Evolutionary conservation across 1,140 invertebrate species (phyloP), one percentile per base, ranked within the genome.

Genomic region (Drosophila nigromelanica): DNA sequence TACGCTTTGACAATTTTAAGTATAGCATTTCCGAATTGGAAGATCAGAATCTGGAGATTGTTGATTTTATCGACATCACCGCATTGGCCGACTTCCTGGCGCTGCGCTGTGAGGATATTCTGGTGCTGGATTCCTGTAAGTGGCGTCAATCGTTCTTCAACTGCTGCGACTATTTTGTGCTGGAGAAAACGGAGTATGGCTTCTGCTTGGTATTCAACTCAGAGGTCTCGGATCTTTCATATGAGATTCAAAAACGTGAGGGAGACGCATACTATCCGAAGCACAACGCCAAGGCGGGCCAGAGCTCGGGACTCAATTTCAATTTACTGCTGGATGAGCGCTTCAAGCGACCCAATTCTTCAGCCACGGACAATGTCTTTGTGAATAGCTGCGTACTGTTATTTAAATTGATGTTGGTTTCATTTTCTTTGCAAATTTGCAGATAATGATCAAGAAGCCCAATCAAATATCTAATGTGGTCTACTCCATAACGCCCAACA

Each of bases 401-500:
- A 21, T 14, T 10, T 14, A 4, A 37, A 51, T 12, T 43, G 18
- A 18, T 18, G 18, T 18, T 18, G 1, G 18, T 18, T 1, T 18
- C 18, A 18, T 18, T 18, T 18, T 18, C 18, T 18, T 14, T 0
- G 0, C 37, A n/a, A 18, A 35, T 11, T 48, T 51, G 2, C 12
- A 90, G 89, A 67, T 90, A 24, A 90, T 90, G 78, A 79, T 90
- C 6, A 90, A 90, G 43, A 85, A 79, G 15, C 55, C 89, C 0
- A 55, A 79, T 21, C 89, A 90, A 47, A 33, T 87, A n/a, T 50
- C 30, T 2, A 85, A 82, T 64, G 72, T 61, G 0, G 75, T 76
- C 7, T 79, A 89, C 15, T 85, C 89, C 0, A 89, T 90, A 42
- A 79, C 69, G 3, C 80, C 85, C 24, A 74, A 81, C n/a, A 90